Base-by-base conservation (phyloP, 2,888 invertebrate genomes). In the Cheilosia variabilis region DNA sequence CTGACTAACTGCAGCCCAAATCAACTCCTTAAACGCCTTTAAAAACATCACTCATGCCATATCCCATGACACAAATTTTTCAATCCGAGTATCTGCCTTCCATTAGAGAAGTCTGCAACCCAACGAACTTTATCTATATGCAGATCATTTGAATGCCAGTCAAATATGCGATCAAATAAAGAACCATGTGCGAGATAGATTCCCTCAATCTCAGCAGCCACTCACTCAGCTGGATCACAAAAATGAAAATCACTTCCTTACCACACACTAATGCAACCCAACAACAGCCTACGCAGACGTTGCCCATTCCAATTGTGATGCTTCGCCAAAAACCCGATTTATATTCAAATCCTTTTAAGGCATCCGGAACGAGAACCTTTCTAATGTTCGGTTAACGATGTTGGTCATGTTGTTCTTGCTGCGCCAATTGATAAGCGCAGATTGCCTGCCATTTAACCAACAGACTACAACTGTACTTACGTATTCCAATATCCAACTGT, bases 391-490 rank as follows among this genome's bases (percentile, higher is more conserved):
- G 55, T 68, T 86, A 86, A 86, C 86, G 86, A 86, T 72, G 76
- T 50, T 55, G 53, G 72, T 50, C 17, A 58, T 53, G 68, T 31
- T 79, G 68, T 80, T 69, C 80, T 80, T 76, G 65, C 75, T 84
- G 84, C 47, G 84, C 80, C 84, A 84, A 81, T 80, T 86, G 86
- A 86, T 86, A 86, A 72, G 77, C 81, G 45, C 55, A 72, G 76
- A 86, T 81, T 81, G 72, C 55, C 71, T 62, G 72, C 62, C 63
- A 86, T 73, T 86, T 72, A 62, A 55, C 76, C 76, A 66, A 45
- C 62, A 17, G 47, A 58, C 63, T 65, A 17, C 41, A 63, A 73
- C 83, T 69, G 81, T 57, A 65, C 27, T 58, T 65, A 31, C 13
- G 37, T 37, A 37, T 37, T 37, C 34, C 19, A 31, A 31, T 22